Evolutionary conservation across 1,140 invertebrate species (phyloP).

Genomic region (Aphelenchoides fujianensis): DNA sequence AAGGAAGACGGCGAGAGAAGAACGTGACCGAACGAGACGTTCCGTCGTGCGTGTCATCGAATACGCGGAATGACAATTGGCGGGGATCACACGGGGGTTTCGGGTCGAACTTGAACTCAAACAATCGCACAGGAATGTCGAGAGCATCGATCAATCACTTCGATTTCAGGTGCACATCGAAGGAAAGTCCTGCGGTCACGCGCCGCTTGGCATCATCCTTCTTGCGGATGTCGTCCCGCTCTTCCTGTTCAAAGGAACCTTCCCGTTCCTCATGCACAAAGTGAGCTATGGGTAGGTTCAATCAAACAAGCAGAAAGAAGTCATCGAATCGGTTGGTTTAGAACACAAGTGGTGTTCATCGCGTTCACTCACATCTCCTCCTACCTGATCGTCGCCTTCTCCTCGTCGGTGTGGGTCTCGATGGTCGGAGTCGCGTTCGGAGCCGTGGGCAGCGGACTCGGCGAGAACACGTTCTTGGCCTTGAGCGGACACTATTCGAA

Average conservation of each 20-base stretch:
- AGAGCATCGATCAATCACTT: too few species aligned
- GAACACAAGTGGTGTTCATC: slow-evolving; percentile 13
- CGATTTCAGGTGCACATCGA: background rate
- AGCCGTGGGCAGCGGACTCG: slow-evolving; percentile 34
- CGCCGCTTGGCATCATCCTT: slow-evolving; percentile 10
- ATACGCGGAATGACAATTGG: too few species aligned
- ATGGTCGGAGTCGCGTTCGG: slow-evolving; percentile 37
- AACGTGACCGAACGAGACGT: too few species aligned
- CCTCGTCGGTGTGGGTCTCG: slow-evolving; percentile 26
- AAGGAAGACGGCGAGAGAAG: too few species aligned
- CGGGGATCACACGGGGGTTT: too few species aligned
- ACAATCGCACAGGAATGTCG: too few species aligned
- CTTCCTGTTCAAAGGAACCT: slow-evolving; percentile 15
- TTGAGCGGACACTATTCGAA: slow-evolving; percentile 35
- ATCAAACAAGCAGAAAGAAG: too few species aligned
- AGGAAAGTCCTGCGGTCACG: slow-evolving; percentile 3
- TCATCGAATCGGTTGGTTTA: too few species aligned
- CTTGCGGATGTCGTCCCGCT: slow-evolving; percentile 27
- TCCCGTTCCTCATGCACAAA: slow-evolving; percentile 25
- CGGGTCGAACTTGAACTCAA: too few species aligned
- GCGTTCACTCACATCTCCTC: background rate
- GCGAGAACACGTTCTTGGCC: slow-evolving; percentile 38
- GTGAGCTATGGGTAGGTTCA: slow-evolving; percentile 21
- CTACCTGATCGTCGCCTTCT: slow-evolving; percentile 44
- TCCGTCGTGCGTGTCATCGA: too few species aligned